These are phyloP conservation scores for Cyclopterus lumpus DNA, from an alignment of 2,797 vertebrate genomes.

Conservation along the genomic window DNA sequence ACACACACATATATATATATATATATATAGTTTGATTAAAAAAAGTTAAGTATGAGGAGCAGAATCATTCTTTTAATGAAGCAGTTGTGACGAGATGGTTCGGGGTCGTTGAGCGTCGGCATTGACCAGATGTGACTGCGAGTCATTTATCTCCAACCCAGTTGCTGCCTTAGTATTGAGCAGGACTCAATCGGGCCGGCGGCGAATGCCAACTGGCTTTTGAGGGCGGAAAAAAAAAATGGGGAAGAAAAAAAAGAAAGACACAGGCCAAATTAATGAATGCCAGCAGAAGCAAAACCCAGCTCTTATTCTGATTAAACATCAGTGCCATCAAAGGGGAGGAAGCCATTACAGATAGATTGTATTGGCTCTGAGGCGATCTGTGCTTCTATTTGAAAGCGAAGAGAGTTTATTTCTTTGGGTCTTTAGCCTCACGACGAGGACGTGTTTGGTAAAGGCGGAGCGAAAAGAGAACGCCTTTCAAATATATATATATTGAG, in stretches of 20 bases:
- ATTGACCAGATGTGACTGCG: slow-evolving; percentile 51
- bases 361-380: slow-evolving; percentile 74
- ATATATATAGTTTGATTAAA: slow-evolving; percentile 17
- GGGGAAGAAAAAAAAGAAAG: slow-evolving; percentile 60
- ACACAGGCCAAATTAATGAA: slow-evolving; percentile 77
- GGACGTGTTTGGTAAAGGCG: slow-evolving; percentile 49
- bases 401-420: slow-evolving; percentile 23
- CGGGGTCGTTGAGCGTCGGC: slow-evolving; percentile 20
- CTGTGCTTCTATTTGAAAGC: slow-evolving; percentile 45
- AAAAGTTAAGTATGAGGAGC: slow-evolving; percentile 25
- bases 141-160: slow-evolving; percentile 71
- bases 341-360: slow-evolving; percentile 83
- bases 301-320: slow-evolving; percentile 88
- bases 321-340: slow-evolving; percentile 73
- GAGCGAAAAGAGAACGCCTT: slow-evolving; percentile 37
- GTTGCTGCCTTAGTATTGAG: slow-evolving; percentile 74
- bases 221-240: slow-evolving; percentile 68
- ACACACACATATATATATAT: not conserved
- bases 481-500: slow-evolving; percentile 40
- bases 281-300: slow-evolving; percentile 59
- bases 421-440: slow-evolving; percentile 31
- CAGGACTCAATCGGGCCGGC: slow-evolving; percentile 73
- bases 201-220: slow-evolving; percentile 76
- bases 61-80: slow-evolving; percentile 26
- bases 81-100: slow-evolving; percentile 3